phyloP scores from a whole-genome alignment of 2,797 vertebrate genomes.

The Enteromius unitaeniatus region DNA sequence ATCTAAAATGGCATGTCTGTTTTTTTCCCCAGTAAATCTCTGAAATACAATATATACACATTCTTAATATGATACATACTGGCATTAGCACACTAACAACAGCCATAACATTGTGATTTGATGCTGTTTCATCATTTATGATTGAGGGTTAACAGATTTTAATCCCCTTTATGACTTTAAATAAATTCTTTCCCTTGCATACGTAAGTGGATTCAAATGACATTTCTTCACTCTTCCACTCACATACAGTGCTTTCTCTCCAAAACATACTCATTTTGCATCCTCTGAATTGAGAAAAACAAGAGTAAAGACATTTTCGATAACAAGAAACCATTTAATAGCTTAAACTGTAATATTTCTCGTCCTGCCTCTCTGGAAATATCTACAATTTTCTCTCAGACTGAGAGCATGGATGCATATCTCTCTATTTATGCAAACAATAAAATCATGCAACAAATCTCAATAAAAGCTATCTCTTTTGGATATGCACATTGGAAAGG shows the following conservation, averaged over 20 bases:
- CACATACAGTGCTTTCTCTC: constrained; percentile 65
- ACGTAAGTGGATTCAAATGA: constrained; percentile 68
- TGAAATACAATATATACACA: constrained; percentile 76
- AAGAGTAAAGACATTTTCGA: background rate
- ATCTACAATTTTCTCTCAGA: constrained; percentile 7
- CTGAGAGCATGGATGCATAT: constrained; percentile 22
- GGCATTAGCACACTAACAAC: constrained; percentile 67
- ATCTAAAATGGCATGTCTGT: constrained; percentile 67
- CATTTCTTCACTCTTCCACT: constrained; percentile 55
- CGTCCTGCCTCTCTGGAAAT: background rate
- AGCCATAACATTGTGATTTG: constrained; percentile 67
- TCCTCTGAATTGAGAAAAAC: constrained; percentile 39
- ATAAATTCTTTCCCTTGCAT: constrained; percentile 71
- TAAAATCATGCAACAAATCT: constrained; percentile 26
- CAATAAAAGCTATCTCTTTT: constrained; percentile 21
- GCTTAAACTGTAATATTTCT: constrained; percentile 4
- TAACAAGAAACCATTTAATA: constrained; percentile 39
- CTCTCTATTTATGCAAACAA: constrained; percentile 8
- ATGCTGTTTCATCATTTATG: constrained; percentile 59
- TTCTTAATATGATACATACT: constrained; percentile 68
- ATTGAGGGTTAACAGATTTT: constrained; percentile 65
- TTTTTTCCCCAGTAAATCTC: constrained; percentile 68
- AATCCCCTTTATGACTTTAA: constrained; percentile 70
- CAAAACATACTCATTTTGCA: constrained; percentile 44
- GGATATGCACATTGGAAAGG: constrained; percentile 5